These are phyloP conservation scores for Eristalinus sepulchralis DNA, from an alignment of 2,888 invertebrate genomes.

Conservation along the genomic window DNA sequence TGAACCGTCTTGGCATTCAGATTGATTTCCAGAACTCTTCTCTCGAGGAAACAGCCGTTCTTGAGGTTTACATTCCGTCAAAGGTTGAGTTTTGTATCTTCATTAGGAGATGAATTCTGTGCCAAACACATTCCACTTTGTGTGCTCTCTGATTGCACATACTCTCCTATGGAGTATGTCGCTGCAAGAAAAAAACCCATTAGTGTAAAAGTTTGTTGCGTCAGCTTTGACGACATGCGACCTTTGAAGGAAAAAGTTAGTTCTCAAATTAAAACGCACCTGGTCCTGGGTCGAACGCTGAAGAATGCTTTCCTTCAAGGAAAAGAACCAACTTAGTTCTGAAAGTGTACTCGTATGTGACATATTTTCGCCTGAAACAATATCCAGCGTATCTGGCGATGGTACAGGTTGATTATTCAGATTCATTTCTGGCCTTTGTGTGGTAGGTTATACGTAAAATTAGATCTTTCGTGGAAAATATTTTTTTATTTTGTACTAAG, in stretches of 20 bases:
- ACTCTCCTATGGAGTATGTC: neutral
- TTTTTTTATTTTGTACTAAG: no score
- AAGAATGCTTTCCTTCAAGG: neutral
- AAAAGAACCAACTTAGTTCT: neutral
- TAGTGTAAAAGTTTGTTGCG: neutral
- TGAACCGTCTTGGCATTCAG: neutral
- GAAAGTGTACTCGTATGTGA: no score
- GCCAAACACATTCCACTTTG: neutral
- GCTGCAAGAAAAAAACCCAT: neutral
- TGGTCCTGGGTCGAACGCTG: neutral
- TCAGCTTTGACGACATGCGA: neutral
- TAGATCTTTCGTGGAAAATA: no score
- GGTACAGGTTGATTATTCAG: neutral
- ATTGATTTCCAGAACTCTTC: neutral
- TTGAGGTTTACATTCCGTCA: neutral
- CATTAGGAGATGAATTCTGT: neutral
- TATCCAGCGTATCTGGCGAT: neutral
- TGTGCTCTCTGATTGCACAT: neutral
- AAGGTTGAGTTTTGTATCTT: neutral
- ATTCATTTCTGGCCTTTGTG: no score
- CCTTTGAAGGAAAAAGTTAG: neutral
- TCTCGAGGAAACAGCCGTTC: neutral
- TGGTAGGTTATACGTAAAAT: no score
- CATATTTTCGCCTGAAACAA: neutral
- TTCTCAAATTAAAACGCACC: neutral